Evolutionary conservation across 2,888 invertebrate species (phyloP).

Genomic region (Netelia fuscicornis): DNA sequence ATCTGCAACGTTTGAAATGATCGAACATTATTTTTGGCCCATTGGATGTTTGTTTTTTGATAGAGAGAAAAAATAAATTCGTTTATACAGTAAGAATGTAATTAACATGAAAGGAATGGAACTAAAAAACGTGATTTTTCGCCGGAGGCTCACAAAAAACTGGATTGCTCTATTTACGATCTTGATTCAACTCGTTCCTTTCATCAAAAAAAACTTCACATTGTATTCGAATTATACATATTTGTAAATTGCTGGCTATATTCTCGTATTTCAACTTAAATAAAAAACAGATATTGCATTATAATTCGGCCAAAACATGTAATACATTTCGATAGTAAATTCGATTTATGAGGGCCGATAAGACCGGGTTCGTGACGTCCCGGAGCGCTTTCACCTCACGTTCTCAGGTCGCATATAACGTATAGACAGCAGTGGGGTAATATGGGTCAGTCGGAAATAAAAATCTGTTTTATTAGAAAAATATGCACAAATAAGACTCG

Average conservation of each 20-base stretch:
- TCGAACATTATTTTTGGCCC: not conserved
- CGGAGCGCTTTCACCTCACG: slow-evolving; percentile 55
- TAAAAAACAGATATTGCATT: slow-evolving; percentile 41
- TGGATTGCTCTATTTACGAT: not conserved
- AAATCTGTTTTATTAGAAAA: not conserved
- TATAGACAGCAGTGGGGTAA: not conserved
- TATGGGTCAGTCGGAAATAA: not conserved
- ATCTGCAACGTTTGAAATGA: not conserved
- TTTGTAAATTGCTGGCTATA: slow-evolving; percentile 24
- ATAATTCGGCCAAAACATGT: slow-evolving; percentile 18
- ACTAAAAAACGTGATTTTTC: too few species aligned
- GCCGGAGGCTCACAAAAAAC: not conserved
- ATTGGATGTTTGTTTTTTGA: not conserved
- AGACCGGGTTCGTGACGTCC: slow-evolving; percentile 44
- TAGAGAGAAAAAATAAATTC: not conserved
- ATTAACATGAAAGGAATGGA: too few species aligned
- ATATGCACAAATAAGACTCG: not conserved
- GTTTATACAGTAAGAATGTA: too few species aligned
- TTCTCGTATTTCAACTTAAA: slow-evolving; percentile 10
- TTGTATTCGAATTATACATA: not conserved
- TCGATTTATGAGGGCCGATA: slow-evolving; percentile 56
- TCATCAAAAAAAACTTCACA: not conserved
- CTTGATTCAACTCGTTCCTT: not conserved
- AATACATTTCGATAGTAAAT: slow-evolving; percentile 50
- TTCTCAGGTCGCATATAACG: slow-evolving; percentile 30